A percentile compares a stretch with the other conserved stretches of the same genome.
phyloP scores from a whole-genome alignment of 2,888 invertebrate species.

The Eugnorisma glareosa region DNA sequence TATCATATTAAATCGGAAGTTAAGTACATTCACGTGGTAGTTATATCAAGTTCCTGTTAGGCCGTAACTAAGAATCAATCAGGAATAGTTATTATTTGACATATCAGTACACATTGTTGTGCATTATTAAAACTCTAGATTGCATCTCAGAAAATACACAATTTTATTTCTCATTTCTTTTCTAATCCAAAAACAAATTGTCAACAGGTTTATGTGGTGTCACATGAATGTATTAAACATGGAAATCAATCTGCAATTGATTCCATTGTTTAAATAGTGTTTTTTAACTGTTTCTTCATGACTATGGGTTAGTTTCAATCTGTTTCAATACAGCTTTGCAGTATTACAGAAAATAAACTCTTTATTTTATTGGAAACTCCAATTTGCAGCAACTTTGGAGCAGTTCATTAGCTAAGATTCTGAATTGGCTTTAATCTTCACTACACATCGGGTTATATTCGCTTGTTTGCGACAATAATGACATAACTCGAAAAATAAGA shows the following conservation, averaged over 20 bases:
- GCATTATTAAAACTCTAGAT: conserved; percentile 37
- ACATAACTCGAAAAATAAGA: too few relatives aligned
- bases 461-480: too few relatives aligned
- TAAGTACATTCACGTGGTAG: conserved; percentile 29
- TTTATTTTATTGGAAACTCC: too few relatives aligned
- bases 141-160: conserved; percentile 16
- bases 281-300: not conserved
- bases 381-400: too few relatives aligned
- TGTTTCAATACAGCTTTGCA: not conserved
- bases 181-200: conserved; percentile 30
- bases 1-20: not conserved
- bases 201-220: conserved; percentile 24
- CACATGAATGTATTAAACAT: conserved; percentile 9
- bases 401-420: too few relatives aligned
- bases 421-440: too few relatives aligned
- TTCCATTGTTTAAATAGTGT: conserved; percentile 15
- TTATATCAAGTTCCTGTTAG: conserved; percentile 6
- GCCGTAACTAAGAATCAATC: conserved; percentile 21
- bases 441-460: too few relatives aligned
- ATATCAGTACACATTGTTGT: conserved; percentile 13
- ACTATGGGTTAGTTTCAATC: not conserved
- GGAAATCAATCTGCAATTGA: not conserved
- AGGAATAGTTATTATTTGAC: conserved; percentile 34
- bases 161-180: conserved; percentile 38
- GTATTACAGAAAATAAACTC: not conserved